These are phyloP conservation scores for Polyergus mexicanus DNA, from an alignment of 1,140 invertebrate species.

Conservation along the genomic window DNA sequence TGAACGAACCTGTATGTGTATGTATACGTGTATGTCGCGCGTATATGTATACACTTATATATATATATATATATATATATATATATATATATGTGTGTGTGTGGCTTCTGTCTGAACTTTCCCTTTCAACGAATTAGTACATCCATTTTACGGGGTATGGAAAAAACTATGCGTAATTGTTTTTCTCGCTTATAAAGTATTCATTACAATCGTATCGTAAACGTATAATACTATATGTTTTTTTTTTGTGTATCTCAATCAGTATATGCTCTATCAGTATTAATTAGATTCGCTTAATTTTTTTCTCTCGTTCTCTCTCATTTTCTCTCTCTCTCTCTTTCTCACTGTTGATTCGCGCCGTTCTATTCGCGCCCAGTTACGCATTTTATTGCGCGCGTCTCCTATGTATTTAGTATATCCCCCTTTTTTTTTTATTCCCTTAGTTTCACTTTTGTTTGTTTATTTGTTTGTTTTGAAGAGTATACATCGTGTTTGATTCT, in stretches of 20 bases:
- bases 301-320: slow-evolving; percentile 12
- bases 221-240: slow-evolving; percentile 85
- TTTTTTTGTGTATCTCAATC: slow-evolving; percentile 75
- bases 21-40: slow-evolving; percentile 14
- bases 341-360: slow-evolving; percentile 31
- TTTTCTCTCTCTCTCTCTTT: slow-evolving; percentile 60
- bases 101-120: slow-evolving; percentile 54
- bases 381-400: slow-evolving; percentile 1
- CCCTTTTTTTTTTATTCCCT: slow-evolving; percentile 44
- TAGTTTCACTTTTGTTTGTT: slow-evolving; percentile 59
- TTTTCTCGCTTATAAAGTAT: slow-evolving; percentile 80
- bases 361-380: slow-evolving; percentile 23
- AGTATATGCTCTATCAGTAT: slow-evolving; percentile 65
- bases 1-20: slow-evolving; percentile 67
- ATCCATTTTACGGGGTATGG: slow-evolving; percentile 81
- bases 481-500: slow-evolving; percentile 83
- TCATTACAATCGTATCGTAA: slow-evolving; percentile 82
- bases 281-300: slow-evolving; percentile 58
- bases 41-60: slow-evolving; percentile 66
- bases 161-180: slow-evolving; percentile 83
- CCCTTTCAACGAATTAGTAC: slow-evolving; percentile 79
- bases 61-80: too few species aligned
- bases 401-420: slow-evolving; percentile 70
- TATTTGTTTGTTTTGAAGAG: slow-evolving; percentile 67
- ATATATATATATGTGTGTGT: too few species aligned